A percentile compares a stretch with the other conserved stretches of the same genome.
Evolutionary conservation across 2,888 invertebrate genomes (phyloP).

Genomic region (Embidobia sp.): DNA sequence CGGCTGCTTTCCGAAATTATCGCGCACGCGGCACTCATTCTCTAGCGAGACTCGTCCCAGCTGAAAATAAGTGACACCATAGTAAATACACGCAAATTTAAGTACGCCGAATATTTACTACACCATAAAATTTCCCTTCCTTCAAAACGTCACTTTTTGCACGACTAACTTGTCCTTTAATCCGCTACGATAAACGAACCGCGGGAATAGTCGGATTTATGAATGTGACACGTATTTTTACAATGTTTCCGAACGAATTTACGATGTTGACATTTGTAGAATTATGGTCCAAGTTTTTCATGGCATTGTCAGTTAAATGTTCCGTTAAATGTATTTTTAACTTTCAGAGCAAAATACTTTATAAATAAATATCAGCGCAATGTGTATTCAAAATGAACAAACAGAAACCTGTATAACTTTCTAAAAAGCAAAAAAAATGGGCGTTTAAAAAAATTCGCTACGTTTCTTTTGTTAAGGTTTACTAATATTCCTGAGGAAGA

Average conservation of each 20-base stretch:
- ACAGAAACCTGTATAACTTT: too few species aligned
- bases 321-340: constrained; percentile 31
- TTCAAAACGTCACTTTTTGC: constrained; percentile 63
- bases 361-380: not conserved
- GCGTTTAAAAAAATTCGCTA: too few species aligned
- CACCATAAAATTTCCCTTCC: constrained; percentile 52
- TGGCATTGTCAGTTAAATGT: constrained; percentile 18
- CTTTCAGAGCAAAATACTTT: not conserved
- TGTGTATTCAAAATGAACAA: too few species aligned
- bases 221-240: constrained; percentile 57
- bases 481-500: too few species aligned
- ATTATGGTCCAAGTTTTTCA: constrained; percentile 49
- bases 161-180: constrained; percentile 59
- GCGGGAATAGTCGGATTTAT: constrained; percentile 51
- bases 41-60: constrained; percentile 33
- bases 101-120: constrained; percentile 58
- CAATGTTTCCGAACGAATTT: constrained; percentile 55
- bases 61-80: constrained; percentile 60
- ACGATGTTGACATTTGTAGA: constrained; percentile 54
- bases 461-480: too few species aligned
- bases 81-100: constrained; percentile 62
- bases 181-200: constrained; percentile 60
- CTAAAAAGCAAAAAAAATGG: too few species aligned
- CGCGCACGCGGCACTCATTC: constrained; percentile 52
- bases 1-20: constrained; percentile 59